Conservation (phyloP, 53 echinoderm and acorn worm genomes). For the Stichopus horrens region DNA sequence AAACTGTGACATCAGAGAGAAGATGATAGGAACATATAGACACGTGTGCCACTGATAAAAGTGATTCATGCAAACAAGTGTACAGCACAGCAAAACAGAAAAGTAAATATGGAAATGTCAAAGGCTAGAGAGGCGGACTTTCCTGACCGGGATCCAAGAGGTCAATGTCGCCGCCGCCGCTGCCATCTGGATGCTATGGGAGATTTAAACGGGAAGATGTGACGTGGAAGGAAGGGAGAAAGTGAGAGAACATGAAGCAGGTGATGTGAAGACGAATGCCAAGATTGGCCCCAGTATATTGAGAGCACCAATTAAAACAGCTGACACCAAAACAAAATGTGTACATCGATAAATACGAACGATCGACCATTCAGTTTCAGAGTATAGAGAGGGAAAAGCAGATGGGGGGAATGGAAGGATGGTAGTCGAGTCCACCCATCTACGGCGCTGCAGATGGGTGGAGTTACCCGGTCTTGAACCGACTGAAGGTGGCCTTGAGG, state of each 20-base stretch:
- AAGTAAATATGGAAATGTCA: background rate
- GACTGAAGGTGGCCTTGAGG: background rate
- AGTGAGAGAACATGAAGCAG: background rate
- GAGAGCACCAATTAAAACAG: background rate
- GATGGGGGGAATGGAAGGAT: background rate
- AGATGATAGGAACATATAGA: no score
- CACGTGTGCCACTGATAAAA: no score
- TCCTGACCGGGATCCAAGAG: conserved; percentile 21
- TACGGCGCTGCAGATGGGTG: background rate
- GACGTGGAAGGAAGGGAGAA: background rate
- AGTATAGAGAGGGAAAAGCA: background rate
- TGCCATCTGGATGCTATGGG: conserved; percentile 20
- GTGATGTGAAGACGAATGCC: background rate
- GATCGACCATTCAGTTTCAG: background rate
- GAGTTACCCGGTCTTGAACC: background rate
- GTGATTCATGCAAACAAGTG: background rate
- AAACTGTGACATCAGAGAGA: no score
- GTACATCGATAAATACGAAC: background rate
- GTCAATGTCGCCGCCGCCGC: conserved; percentile 6
- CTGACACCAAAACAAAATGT: background rate
- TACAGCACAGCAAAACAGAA: background rate
- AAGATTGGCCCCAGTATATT: background rate
- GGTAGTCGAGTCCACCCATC: background rate
- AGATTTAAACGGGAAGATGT: background rate
- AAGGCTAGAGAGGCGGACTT: conserved; percentile 27